phyloP scores from a whole-genome alignment of 1,140 invertebrate genomes.

The Grapholita molesta region DNA sequence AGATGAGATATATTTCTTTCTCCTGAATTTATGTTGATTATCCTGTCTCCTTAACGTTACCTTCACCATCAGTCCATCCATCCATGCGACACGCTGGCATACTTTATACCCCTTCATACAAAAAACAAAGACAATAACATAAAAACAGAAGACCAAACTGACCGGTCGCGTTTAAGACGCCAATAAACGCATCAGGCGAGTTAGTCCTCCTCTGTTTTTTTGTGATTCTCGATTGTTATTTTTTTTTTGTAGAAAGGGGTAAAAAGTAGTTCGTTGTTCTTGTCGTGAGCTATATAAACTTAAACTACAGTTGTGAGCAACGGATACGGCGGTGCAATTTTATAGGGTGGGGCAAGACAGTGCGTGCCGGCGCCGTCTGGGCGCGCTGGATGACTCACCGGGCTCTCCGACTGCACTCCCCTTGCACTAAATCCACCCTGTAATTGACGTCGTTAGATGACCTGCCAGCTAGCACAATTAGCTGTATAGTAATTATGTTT shows the following conservation, averaged over 20 bases:
- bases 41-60: too few species aligned
- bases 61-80: too few species aligned
- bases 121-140: too few species aligned
- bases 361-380: conserved; percentile 66
- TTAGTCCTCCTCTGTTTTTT: conserved; percentile 1
- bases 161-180: not conserved
- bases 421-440: conserved; percentile 58
- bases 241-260: not conserved
- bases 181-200: not conserved
- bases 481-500: not conserved
- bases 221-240: conserved; percentile 11
- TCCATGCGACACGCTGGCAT: too few species aligned
- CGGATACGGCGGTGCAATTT: conserved; percentile 30
- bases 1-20: too few species aligned
- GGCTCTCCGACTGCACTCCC: conserved; percentile 57
- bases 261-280: not conserved
- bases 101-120: too few species aligned
- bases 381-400: conserved; percentile 60
- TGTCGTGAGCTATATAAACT: not conserved
- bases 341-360: conserved; percentile 55
- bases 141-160: too few species aligned
- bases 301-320: not conserved
- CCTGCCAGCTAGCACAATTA: conserved; percentile 9
- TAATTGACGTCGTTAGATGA: conserved; percentile 43
- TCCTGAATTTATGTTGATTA: too few species aligned